These are phyloP conservation scores for Pollenia griseotomentosa DNA, from an alignment of 2,888 invertebrate genomes.

Conservation along the genomic window DNA sequence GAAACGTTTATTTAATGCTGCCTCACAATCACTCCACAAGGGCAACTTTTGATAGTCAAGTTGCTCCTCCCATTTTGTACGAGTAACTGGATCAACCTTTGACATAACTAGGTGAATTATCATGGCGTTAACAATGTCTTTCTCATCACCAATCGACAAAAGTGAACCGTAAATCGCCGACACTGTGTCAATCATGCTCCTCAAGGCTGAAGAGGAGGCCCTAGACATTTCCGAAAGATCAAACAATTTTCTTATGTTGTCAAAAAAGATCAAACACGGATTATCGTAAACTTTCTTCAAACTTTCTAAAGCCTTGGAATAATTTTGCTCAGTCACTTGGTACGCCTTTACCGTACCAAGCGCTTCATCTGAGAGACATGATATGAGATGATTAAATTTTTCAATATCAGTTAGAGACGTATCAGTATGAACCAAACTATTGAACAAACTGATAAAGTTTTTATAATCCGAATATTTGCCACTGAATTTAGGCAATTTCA, in stretches of 20 bases:
- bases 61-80: too few species aligned
- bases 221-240: too few species aligned
- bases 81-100: not conserved
- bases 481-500: constrained; percentile 59
- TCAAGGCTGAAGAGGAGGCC: not conserved
- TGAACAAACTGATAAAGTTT: constrained; percentile 63
- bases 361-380: constrained; percentile 70
- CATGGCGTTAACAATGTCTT: not conserved
- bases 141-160: constrained; percentile 15
- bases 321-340: constrained; percentile 65
- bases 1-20: constrained; percentile 49
- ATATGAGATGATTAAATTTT: constrained; percentile 65
- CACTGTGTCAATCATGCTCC: not conserved
- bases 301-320: constrained; percentile 60
- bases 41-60: too few species aligned
- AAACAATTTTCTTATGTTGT: not conserved
- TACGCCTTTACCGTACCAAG: constrained; percentile 67
- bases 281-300: not conserved
- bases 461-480: constrained; percentile 60
- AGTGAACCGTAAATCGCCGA: constrained; percentile 7
- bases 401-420: constrained; percentile 59
- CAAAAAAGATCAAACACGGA: not conserved
- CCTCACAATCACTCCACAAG: constrained; percentile 5
- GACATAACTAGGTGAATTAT: not conserved
- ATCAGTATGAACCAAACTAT: constrained; percentile 52